These are phyloP conservation scores for Lycaon pictus DNA, from an alignment of 2,113 vertebrate genomes.

Conservation along the genomic window DNA sequence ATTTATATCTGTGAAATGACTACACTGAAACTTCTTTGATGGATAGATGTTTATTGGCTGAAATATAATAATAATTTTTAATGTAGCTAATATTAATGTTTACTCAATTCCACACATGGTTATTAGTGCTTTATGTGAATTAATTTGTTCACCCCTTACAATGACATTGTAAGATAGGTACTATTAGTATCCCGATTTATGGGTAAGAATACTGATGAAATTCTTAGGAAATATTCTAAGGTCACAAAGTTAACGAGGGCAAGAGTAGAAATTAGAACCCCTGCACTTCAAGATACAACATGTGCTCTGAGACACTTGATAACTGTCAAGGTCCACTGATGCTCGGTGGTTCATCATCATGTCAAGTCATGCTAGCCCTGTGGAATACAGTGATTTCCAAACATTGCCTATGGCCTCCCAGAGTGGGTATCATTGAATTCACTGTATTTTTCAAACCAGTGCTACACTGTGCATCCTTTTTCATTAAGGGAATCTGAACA, in stretches of 20 bases:
- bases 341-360: neutral
- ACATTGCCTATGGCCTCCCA: too few species aligned
- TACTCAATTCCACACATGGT: neutral
- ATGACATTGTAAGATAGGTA: neutral
- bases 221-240: neutral
- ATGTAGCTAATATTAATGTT: neutral
- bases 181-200: neutral
- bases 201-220: neutral
- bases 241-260: neutral
- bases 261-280: neutral
- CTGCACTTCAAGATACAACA: neutral
- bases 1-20: neutral
- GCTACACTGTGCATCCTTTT: neutral
- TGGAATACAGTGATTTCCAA: neutral
- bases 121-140: neutral
- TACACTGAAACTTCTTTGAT: neutral
- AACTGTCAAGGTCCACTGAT: neutral
- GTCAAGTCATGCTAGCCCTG: neutral
- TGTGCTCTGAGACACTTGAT: neutral
- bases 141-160: neutral
- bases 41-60: neutral
- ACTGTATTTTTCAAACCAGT: neutral
- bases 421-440: neutral
- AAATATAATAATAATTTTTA: constrained; percentile 29
- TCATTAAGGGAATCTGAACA: neutral